A percentile compares a stretch with the other conserved stretches of the same genome.
phyloP scores from a whole-genome alignment of 2,888 invertebrate species.

The Liopterus haemorrhoidalis region DNA sequence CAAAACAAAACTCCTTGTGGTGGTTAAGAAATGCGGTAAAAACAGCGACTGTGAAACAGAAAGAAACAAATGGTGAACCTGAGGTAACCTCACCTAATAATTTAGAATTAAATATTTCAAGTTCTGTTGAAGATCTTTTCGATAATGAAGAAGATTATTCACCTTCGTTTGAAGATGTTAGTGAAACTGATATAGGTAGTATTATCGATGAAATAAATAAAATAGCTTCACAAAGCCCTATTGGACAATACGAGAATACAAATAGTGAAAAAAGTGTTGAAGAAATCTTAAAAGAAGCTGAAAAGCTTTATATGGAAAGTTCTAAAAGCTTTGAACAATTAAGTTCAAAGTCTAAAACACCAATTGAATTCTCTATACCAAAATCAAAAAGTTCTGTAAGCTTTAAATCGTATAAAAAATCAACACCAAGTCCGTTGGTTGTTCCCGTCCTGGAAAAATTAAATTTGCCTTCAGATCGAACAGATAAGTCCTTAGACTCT shows the following conservation, averaged over 20 bases:
- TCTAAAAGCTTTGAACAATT: slow-evolving; percentile 46
- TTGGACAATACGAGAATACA: slow-evolving; percentile 43
- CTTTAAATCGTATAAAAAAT: slow-evolving; percentile 22
- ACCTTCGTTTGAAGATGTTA: slow-evolving; percentile 34
- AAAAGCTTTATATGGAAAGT: slow-evolving; percentile 48
- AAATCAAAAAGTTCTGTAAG: slow-evolving; percentile 21
- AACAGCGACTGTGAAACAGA: slow-evolving; percentile 7
- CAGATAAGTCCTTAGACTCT: no score
- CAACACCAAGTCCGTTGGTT: slow-evolving; percentile 16
- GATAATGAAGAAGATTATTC: slow-evolving; percentile 39
- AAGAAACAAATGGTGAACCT: slow-evolving; percentile 15
- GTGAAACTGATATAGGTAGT: slow-evolving; percentile 59
- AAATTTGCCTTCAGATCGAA: slow-evolving; percentile 14
- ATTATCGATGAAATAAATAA: slow-evolving; percentile 65
- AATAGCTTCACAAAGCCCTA: slow-evolving; percentile 44
- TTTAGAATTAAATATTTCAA: slow-evolving; percentile 34
- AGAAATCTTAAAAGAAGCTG: slow-evolving; percentile 55
- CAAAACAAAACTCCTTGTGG: slow-evolving; percentile 19
- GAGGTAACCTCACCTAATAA: slow-evolving; percentile 20
- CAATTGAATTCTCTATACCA: slow-evolving; percentile 25
- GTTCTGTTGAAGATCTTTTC: slow-evolving; percentile 41
- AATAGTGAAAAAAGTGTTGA: slow-evolving; percentile 51
- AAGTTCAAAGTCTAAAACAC: slow-evolving; percentile 43
- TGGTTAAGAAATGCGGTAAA: slow-evolving; percentile 18
- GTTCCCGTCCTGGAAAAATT: slow-evolving; percentile 15